Conservation (phyloP, 2,113 vertebrate genomes). For the Nansenia antarctica region DNA sequence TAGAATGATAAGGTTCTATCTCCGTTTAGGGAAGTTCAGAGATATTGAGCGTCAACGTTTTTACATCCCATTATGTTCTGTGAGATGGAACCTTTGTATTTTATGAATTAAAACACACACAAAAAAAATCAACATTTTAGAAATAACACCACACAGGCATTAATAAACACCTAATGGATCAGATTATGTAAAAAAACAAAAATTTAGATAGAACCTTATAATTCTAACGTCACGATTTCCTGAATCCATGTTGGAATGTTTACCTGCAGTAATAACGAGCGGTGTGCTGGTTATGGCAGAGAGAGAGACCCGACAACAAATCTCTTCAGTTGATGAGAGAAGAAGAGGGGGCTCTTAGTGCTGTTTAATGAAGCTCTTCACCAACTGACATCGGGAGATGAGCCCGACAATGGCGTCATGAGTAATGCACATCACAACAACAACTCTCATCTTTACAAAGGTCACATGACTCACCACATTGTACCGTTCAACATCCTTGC, state of each 20-base stretch:
- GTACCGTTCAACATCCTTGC: background rate
- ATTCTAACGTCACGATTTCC: too few relatives aligned
- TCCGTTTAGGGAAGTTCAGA: too few relatives aligned
- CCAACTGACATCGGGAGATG: slow-evolving; percentile 16
- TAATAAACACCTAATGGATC: too few relatives aligned
- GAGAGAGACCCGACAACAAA: background rate
- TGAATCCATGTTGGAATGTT: background rate
- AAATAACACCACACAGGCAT: background rate
- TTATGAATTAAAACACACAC: too few relatives aligned
- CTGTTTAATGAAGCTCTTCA: slow-evolving; percentile 33
- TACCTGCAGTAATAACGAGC: background rate
- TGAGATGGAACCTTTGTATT: too few relatives aligned
- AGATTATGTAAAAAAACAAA: too few relatives aligned
- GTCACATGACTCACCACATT: background rate
- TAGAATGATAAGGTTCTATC: too few relatives aligned
- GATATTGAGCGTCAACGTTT: too few relatives aligned
- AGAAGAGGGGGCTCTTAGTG: slow-evolving; percentile 6
- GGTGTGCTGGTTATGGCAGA: background rate
- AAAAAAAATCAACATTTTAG: too few relatives aligned
- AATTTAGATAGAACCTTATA: too few relatives aligned
- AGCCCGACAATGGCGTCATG: slow-evolving; percentile 21
- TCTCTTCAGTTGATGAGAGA: background rate
- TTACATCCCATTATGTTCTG: too few relatives aligned
- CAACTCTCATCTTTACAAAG: slow-evolving; percentile 15
- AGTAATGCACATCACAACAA: slow-evolving; percentile 19